A percentile compares a stretch with the other conserved stretches of the same genome.
phyloP scores from a whole-genome alignment of 1,140 invertebrate genomes.

The Marisa cornuarietis region DNA sequence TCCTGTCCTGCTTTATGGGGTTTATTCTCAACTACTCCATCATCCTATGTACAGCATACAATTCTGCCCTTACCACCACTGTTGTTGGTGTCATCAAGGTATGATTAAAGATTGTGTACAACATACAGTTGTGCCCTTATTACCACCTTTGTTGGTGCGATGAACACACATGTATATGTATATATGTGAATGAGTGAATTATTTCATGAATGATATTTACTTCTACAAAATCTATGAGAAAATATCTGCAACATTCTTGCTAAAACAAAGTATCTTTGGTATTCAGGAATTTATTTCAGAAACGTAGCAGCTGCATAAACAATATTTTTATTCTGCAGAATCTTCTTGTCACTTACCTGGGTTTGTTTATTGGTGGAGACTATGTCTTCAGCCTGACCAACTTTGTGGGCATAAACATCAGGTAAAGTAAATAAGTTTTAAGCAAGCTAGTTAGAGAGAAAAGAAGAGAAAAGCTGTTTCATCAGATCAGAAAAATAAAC shows the following conservation, averaged over 20 bases:
- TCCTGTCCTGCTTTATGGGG: slow-evolving; percentile 94
- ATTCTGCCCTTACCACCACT: slow-evolving; percentile 98
- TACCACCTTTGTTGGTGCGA: slow-evolving; percentile 94
- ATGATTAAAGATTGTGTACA: background rate
- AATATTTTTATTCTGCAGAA: slow-evolving; percentile 74
- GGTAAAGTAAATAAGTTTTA: slow-evolving; percentile 56
- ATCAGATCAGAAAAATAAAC: no score
- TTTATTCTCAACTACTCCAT: slow-evolving; percentile 95
- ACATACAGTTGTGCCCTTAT: slow-evolving; percentile 97
- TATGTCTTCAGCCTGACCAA: slow-evolving; percentile 94
- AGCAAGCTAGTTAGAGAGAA: no score
- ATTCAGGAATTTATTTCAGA: background rate
- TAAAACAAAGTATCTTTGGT: background rate
- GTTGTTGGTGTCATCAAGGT: slow-evolving; percentile 85
- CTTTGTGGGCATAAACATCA: slow-evolving; percentile 92
- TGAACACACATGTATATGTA: slow-evolving; percentile 50
- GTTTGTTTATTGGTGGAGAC: slow-evolving; percentile 97
- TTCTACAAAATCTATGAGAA: background rate
- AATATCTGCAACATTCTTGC: no score
- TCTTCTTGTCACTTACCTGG: slow-evolving; percentile 72
- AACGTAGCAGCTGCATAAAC: no score
- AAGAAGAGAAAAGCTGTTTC: no score
- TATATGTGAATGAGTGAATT: background rate
- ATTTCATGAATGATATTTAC: background rate
- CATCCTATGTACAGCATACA: slow-evolving; percentile 93